A percentile compares a stretch with the other conserved stretches of the same genome.
phyloP scores from a whole-genome alignment of 2,888 invertebrate species.

The Operophtera brumata region DNA sequence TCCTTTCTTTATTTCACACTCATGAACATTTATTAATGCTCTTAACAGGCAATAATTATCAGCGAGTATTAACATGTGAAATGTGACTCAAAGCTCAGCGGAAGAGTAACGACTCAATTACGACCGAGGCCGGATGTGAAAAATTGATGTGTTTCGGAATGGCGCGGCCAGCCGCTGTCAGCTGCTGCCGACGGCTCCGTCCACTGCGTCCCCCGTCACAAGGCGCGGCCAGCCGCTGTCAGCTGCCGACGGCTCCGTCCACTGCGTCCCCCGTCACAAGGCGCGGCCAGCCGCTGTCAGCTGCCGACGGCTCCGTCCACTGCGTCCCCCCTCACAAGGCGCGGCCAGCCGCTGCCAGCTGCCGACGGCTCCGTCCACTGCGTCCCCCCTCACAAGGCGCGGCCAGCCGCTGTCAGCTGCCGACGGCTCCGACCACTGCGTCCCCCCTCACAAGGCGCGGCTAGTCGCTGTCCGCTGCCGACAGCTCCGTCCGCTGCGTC shows the following conservation, averaged over 20 bases:
- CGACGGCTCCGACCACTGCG: too few relatives aligned
- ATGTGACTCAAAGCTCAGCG: slow-evolving; percentile 25
- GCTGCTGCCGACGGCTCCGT: slow-evolving; percentile 31
- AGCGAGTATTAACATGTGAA: slow-evolving; percentile 21
- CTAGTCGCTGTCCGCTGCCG: too few relatives aligned
- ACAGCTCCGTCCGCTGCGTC: too few relatives aligned
- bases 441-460: too few relatives aligned
- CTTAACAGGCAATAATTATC: slow-evolving; percentile 12
- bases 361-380: slow-evolving; percentile 37
- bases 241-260: slow-evolving; percentile 34
- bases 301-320: slow-evolving; percentile 35
- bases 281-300: slow-evolving; percentile 24
- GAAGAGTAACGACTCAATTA: slow-evolving; percentile 59
- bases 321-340: slow-evolving; percentile 31
- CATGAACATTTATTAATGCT: slow-evolving; percentile 15
- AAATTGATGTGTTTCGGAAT: slow-evolving; percentile 68
- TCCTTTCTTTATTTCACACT: slow-evolving; percentile 2
- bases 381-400: too few relatives aligned
- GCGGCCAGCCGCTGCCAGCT: slow-evolving; percentile 1
- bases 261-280: slow-evolving; percentile 25
- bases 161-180: slow-evolving; percentile 30
- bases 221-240: slow-evolving; percentile 31
- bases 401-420: too few relatives aligned
- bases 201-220: slow-evolving; percentile 22
- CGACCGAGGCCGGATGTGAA: slow-evolving; percentile 61